Percentiles rank a stretch among this genome's conserved stretches.
Conservation (phyloP, 2,113 vertebrate genomes). For the Heterochromis multidens region DNA sequence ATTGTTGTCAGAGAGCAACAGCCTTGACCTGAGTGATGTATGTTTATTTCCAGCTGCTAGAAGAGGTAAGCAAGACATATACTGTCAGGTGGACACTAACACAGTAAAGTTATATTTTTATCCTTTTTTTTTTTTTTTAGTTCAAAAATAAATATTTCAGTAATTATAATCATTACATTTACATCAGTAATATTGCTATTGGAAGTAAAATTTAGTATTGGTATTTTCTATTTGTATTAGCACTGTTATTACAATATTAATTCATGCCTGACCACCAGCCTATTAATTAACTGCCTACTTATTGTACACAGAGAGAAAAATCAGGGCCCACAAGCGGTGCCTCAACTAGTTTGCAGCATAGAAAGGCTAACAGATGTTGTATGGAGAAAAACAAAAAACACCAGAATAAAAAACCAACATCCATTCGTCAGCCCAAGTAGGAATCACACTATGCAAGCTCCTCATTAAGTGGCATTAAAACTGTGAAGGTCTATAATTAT, state of each 20-base stretch:
- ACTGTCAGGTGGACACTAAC: not conserved
- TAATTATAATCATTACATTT: not conserved
- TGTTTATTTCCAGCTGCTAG: slow-evolving; percentile 18
- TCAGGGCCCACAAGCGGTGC: not conserved
- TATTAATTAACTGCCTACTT: slow-evolving; percentile 47
- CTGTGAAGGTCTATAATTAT: slow-evolving; percentile 77
- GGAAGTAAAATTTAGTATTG: not conserved
- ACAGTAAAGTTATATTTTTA: not conserved
- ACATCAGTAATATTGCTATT: not conserved
- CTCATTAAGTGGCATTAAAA: slow-evolving; percentile 76
- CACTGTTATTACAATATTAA: not conserved
- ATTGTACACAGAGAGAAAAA: slow-evolving; percentile 22
- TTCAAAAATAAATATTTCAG: not conserved
- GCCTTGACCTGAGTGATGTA: slow-evolving; percentile 22
- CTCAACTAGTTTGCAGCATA: slow-evolving; percentile 4
- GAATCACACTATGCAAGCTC: slow-evolving; percentile 63
- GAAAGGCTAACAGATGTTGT: slow-evolving; percentile 62
- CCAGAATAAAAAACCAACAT: slow-evolving; percentile 50
- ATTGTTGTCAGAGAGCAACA: slow-evolving; percentile 36
- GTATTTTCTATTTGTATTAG: slow-evolving; percentile 19
- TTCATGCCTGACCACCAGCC: slow-evolving; percentile 31
- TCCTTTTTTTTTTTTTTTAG: not conserved
- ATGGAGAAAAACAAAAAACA: slow-evolving; percentile 55
- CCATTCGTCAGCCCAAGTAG: slow-evolving; percentile 58
- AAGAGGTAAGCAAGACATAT: not conserved